Percentiles rank a stretch among this genome's conserved stretches.
Conservation (phyloP, 2,797 vertebrate species). For the Paguma larvata region DNA sequence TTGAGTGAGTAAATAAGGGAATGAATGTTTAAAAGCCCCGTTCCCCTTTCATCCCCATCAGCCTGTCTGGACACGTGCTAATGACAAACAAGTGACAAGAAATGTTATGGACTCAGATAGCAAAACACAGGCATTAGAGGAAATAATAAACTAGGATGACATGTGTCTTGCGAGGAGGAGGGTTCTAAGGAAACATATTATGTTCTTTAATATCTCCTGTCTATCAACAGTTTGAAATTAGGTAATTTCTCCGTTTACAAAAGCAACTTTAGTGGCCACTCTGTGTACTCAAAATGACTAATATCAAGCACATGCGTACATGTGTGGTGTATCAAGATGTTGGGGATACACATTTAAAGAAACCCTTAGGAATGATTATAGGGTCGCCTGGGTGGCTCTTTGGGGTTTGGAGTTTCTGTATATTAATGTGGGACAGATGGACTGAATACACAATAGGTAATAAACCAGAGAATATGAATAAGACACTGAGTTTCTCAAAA, state of each 20-base stretch:
- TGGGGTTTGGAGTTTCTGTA: neutral
- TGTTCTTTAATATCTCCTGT: neutral
- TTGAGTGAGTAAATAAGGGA: neutral
- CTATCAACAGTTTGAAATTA: neutral
- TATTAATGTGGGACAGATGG: neutral
- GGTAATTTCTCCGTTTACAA: neutral
- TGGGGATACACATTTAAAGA: neutral
- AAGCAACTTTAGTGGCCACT: neutral
- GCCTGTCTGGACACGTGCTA: neutral
- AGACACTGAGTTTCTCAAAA: neutral
- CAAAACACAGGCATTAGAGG: neutral
- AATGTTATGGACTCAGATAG: neutral
- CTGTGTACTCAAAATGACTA: neutral
- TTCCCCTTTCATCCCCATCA: neutral
- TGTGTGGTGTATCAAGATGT: neutral
- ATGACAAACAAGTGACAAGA: neutral
- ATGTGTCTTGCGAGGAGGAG: neutral
- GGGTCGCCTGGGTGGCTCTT: too few relatives aligned
- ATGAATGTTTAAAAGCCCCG: neutral
- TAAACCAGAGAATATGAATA: neutral
- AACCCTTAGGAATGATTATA: neutral
- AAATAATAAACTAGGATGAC: neutral
- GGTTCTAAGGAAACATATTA: neutral
- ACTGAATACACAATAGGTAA: neutral
- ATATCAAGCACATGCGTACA: neutral